Conservation (phyloP, 2,113 vertebrate species). For the Cisticola juncidis region DNA sequence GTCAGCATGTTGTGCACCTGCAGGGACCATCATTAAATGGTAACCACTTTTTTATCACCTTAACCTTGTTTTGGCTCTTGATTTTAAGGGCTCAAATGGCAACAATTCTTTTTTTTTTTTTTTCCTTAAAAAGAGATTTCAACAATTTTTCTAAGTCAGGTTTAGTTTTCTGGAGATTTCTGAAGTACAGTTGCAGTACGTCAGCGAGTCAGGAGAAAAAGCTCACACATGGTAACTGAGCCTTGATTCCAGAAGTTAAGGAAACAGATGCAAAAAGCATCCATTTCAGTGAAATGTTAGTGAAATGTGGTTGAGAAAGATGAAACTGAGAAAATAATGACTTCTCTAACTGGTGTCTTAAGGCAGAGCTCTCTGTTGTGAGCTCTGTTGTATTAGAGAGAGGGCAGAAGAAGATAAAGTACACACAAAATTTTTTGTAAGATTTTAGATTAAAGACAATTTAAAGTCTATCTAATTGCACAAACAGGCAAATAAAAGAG, state of each 20-base stretch:
- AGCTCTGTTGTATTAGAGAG: not conserved
- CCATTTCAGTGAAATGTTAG: not conserved
- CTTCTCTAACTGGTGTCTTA: not conserved
- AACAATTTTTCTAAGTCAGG: not conserved
- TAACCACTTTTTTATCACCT: not conserved
- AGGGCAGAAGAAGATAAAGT: not conserved
- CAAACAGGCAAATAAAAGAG: not conserved
- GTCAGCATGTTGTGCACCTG: not conserved
- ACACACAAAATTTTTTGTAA: not conserved
- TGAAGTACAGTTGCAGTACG: not conserved
- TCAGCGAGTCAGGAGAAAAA: not conserved
- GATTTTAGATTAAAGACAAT: not conserved
- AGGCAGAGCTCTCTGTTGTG: not conserved
- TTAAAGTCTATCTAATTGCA: not conserved
- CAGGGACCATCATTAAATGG: not conserved
- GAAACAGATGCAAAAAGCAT: not conserved
- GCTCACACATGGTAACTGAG: not conserved
- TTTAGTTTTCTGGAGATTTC: not conserved
- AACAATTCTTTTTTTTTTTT: not conserved
- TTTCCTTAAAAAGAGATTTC: not conserved
- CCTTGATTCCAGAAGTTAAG: not conserved
- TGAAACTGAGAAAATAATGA: not conserved
- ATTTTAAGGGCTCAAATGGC: not conserved
- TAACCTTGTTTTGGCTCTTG: not conserved
- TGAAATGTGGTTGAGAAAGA: not conserved